Evolutionary conservation across 2,797 vertebrate species (phyloP).

Genomic region (Peromyscus aztecus): DNA sequence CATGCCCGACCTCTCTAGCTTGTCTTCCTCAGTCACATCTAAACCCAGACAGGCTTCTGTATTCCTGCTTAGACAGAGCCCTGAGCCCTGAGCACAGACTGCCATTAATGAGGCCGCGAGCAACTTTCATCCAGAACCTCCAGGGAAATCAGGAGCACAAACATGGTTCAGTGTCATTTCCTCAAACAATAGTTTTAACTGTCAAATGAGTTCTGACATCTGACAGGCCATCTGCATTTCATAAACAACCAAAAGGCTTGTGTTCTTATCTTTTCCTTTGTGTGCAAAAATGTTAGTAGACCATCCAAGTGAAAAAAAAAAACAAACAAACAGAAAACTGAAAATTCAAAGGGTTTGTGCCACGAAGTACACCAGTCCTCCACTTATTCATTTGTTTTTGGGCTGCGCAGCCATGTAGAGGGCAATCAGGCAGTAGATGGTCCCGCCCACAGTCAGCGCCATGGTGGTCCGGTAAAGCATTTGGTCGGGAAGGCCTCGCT

Average conservation of each 20-base stretch:
- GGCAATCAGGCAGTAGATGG: conserved; percentile 95
- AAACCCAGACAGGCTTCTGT: conserved; percentile 40
- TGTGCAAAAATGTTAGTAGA: conserved; percentile 48
- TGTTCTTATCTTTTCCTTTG: conserved; percentile 58
- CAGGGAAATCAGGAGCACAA: conserved; percentile 57
- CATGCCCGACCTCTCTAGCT: background rate
- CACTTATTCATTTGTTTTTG: conserved; percentile 85
- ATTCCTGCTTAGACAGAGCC: background rate
- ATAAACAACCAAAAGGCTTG: conserved; percentile 27
- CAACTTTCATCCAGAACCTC: conserved; percentile 16
- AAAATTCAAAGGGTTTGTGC: conserved; percentile 70
- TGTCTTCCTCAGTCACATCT: conserved; percentile 37
- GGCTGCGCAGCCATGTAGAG: conserved; percentile 95
- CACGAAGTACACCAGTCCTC: conserved; percentile 63
- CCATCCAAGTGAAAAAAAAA: conserved; percentile 19
- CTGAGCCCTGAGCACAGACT: background rate
- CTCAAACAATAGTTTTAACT: conserved; percentile 41
- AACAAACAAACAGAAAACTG: conserved; percentile 13
- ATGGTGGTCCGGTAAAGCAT: conserved; percentile 98
- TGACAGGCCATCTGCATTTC: conserved; percentile 44
- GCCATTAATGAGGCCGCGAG: background rate
- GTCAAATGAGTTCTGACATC: conserved; percentile 50
- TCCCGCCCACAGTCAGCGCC: conserved; percentile 96
- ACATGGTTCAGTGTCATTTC: background rate
- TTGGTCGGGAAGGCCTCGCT: conserved; percentile 93